phyloP scores from a whole-genome alignment of 2,113 vertebrate genomes.

The Mionectes macconnelli region DNA sequence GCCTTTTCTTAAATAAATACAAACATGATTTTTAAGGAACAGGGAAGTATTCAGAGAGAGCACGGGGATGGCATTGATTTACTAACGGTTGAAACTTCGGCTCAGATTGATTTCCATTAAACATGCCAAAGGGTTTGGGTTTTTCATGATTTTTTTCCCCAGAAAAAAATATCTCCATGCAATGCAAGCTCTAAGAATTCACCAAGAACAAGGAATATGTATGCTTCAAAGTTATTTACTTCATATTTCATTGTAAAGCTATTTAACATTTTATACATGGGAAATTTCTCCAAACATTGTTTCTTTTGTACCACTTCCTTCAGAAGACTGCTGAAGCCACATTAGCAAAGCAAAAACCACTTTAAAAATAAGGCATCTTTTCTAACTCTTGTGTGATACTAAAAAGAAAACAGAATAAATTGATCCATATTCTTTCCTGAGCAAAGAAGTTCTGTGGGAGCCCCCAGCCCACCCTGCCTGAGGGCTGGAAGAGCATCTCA shows the following conservation, averaged over 20 bases:
- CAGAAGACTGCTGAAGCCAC: not conserved
- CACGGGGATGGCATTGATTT: constrained; percentile 53
- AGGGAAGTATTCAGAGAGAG: not conserved
- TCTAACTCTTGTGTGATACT: not conserved
- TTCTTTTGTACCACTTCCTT: constrained; percentile 14
- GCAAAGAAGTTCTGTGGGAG: not conserved
- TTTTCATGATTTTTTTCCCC: not conserved
- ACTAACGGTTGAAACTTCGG: constrained; percentile 44
- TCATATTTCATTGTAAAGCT: constrained; percentile 20
- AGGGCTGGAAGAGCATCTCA: not conserved
- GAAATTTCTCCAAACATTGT: not conserved
- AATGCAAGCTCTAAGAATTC: constrained; percentile 14
- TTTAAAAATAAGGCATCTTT: not conserved
- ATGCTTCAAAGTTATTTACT: constrained; percentile 10
- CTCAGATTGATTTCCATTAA: constrained; percentile 50
- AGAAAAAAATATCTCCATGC: constrained; percentile 27
- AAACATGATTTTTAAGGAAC: not conserved
- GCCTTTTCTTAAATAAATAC: not conserved
- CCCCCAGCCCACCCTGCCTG: not conserved
- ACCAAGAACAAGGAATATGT: constrained; percentile 34
- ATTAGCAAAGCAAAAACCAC: not conserved
- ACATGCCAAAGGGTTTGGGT: constrained; percentile 7
- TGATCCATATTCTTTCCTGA: not conserved
- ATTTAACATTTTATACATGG: not conserved
- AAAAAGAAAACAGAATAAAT: not conserved